Percentiles rank a stretch among this genome's conserved stretches.
These are phyloP conservation scores for Oligia strigilis DNA, from an alignment of 2,888 invertebrate genomes.

Conservation along the genomic window DNA sequence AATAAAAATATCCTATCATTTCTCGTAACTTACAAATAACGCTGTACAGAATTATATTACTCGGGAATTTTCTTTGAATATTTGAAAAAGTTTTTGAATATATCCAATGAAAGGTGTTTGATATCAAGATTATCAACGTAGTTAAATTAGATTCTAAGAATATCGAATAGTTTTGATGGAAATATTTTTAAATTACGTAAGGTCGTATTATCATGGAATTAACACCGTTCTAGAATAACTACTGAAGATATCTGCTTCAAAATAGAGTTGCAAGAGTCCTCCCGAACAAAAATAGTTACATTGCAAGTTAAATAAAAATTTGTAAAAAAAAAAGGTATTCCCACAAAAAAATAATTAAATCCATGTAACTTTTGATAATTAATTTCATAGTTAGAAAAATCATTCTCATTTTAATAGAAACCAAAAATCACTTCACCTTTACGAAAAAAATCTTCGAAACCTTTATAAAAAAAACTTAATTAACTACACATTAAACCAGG, in stretches of 20 bases:
- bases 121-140: not conserved
- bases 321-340: not conserved
- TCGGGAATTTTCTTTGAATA: constrained; percentile 18
- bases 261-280: too few relatives aligned
- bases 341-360: not conserved
- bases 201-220: not conserved
- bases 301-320: too few relatives aligned
- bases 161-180: not conserved
- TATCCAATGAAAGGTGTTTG: not conserved
- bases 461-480: constrained; percentile 37
- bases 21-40: constrained; percentile 66
- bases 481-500: constrained; percentile 35
- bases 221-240: not conserved
- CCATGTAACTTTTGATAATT: not conserved
- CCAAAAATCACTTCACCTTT: not conserved
- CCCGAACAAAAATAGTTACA: too few relatives aligned
- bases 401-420: not conserved
- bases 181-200: constrained; percentile 5
- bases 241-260: too few relatives aligned
- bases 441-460: not conserved
- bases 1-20: constrained; percentile 81
- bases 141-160: constrained; percentile 4
- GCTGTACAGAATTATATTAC: constrained; percentile 19
- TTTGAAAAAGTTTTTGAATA: constrained; percentile 6
- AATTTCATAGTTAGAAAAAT: not conserved